phyloP scores from a whole-genome alignment of 2,797 vertebrate species.

The Benthosema pterotum region DNA sequence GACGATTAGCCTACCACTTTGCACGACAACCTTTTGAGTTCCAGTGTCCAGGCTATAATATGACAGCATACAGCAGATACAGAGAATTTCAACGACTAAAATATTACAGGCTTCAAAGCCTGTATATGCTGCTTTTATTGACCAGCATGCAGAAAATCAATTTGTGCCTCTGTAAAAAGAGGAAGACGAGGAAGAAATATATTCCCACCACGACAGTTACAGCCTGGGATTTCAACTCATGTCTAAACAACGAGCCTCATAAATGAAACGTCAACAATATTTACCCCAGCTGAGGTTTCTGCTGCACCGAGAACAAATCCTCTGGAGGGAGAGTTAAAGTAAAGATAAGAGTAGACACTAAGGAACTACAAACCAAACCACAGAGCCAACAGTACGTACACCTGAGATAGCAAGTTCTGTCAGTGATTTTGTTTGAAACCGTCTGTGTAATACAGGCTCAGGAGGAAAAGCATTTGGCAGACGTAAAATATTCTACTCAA shows the following conservation, averaged over 20 bases:
- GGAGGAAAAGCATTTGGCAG: constrained; percentile 44
- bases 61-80: no score
- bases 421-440: constrained; percentile 50
- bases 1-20: no score
- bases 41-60: no score
- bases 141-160: constrained; percentile 23
- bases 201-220: constrained; percentile 2
- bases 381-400: constrained; percentile 9
- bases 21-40: no score
- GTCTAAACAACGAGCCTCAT: constrained; percentile 39
- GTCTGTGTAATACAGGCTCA: constrained; percentile 52
- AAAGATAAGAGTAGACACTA: background rate
- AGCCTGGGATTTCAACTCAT: constrained; percentile 14
- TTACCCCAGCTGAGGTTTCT: constrained; percentile 12
- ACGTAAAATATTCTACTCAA: constrained; percentile 51
- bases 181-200: constrained; percentile 15
- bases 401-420: constrained; percentile 15
- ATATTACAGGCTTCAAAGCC: constrained; percentile 31
- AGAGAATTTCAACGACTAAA: constrained; percentile 17
- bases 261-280: constrained; percentile 41
- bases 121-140: constrained; percentile 25
- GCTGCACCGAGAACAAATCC: constrained; percentile 23
- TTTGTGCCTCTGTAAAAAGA: constrained; percentile 6
- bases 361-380: no score
- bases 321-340: background rate